A percentile compares a stretch with the other conserved stretches of the same genome.
These are phyloP conservation scores for Hirudinaria manillensis DNA, from an alignment of 2,888 invertebrate genomes.

Conservation along the genomic window DNA sequence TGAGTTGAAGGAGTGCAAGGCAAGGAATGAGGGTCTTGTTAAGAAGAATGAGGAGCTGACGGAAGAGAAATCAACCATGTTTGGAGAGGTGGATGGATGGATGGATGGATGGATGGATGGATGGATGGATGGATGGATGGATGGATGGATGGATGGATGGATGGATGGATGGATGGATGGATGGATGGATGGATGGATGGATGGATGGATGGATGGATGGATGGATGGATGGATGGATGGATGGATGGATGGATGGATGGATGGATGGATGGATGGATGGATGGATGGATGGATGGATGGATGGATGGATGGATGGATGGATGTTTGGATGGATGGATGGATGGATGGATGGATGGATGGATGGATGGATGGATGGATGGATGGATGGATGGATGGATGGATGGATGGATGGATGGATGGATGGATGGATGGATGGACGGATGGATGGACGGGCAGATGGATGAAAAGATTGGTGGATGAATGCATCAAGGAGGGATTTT, in stretches of 20 bases:
- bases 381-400: too few relatives aligned
- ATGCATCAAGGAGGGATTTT: background rate
- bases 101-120: background rate
- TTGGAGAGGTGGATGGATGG: background rate
- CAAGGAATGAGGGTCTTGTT: background rate
- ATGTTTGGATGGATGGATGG: too few relatives aligned
- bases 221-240: background rate
- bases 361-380: too few relatives aligned
- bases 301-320: too few relatives aligned
- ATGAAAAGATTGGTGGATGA: too few relatives aligned
- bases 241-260: background rate
- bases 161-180: background rate
- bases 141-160: background rate
- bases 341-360: too few relatives aligned
- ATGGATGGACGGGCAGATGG: too few relatives aligned
- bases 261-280: background rate
- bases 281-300: too few relatives aligned
- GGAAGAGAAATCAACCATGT: background rate
- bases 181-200: background rate
- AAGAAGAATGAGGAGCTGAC: constrained; percentile 3
- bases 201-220: background rate
- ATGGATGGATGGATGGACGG: too few relatives aligned
- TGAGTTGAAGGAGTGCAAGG: background rate
- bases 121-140: background rate
- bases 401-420: too few relatives aligned